phyloP scores from a whole-genome alignment of 2,113 vertebrate species.

The Hippolais icterina region DNA sequence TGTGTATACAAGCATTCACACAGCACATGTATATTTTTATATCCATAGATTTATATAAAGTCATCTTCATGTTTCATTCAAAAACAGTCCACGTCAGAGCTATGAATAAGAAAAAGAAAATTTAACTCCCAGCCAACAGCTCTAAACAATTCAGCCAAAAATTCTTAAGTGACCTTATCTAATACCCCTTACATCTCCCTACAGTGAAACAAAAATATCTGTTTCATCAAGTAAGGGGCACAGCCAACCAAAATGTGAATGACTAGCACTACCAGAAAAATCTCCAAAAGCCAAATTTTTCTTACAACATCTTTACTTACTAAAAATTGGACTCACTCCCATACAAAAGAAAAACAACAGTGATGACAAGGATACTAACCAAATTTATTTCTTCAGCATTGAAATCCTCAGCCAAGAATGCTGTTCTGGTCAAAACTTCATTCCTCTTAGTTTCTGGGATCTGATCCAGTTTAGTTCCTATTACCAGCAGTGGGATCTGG shows the following conservation, averaged over 20 bases:
- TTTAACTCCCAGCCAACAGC: neutral
- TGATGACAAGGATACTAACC: slow-evolving; percentile 70
- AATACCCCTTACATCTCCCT: neutral
- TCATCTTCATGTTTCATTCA: neutral
- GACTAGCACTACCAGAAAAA: neutral
- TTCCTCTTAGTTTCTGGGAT: slow-evolving; percentile 91
- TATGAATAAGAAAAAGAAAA: neutral
- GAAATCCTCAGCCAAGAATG: slow-evolving; percentile 96
- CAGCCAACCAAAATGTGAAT: neutral
- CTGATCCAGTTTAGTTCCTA: slow-evolving; percentile 97
- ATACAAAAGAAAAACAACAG: neutral
- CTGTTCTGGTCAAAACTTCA: slow-evolving; percentile 92
- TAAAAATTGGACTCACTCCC: neutral
- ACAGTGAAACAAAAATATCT: neutral
- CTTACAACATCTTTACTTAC: neutral
- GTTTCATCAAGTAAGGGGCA: neutral
- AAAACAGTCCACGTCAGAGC: neutral
- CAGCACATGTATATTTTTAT: neutral
- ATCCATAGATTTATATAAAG: neutral
- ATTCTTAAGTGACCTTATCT: neutral
- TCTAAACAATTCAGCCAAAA: neutral
- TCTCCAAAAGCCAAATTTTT: neutral
- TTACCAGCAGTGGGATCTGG: slow-evolving; percentile 90
- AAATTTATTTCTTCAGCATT: slow-evolving; percentile 98
- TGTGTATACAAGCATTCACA: neutral